Conservation (phyloP, 2,113 vertebrate genomes). For the Thryonomys swinderianus region DNA sequence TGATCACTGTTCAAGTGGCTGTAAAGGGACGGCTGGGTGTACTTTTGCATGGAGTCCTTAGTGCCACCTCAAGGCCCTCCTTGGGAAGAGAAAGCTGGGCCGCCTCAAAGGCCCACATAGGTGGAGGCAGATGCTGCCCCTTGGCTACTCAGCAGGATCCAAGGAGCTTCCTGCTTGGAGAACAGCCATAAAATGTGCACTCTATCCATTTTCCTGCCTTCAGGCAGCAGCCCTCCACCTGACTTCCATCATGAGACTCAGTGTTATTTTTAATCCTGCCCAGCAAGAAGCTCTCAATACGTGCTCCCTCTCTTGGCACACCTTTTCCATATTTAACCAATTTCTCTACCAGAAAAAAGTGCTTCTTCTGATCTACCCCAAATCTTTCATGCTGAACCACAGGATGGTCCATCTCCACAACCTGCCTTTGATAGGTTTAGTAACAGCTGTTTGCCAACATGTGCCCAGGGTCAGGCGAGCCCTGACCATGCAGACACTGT, state of each 20-base stretch:
- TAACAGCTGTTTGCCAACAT: background rate
- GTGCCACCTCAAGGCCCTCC: background rate
- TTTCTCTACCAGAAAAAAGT: background rate
- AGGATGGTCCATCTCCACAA: rapidly evolving
- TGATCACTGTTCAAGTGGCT: background rate
- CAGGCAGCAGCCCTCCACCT: background rate
- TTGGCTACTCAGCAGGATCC: background rate
- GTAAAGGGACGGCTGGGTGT: background rate
- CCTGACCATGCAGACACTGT: rapidly evolving
- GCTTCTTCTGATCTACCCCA: background rate
- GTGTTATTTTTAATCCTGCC: background rate
- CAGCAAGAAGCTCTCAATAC: background rate
- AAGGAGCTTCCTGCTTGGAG: background rate
- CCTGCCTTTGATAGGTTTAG: background rate
- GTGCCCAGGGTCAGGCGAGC: rapidly evolving
- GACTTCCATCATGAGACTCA: background rate
- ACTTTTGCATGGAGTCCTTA: background rate
- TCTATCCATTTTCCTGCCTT: rapidly evolving
- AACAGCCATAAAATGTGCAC: rapidly evolving
- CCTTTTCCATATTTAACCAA: background rate
- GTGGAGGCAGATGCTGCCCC: background rate
- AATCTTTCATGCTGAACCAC: background rate
- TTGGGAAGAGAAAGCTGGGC: no score
- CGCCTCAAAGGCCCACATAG: rapidly evolving
- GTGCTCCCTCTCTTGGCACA: background rate